These are phyloP conservation scores for Pantherophis alleghaniensis DNA, from an alignment of 2,797 vertebrate species.

Conservation along the genomic window DNA sequence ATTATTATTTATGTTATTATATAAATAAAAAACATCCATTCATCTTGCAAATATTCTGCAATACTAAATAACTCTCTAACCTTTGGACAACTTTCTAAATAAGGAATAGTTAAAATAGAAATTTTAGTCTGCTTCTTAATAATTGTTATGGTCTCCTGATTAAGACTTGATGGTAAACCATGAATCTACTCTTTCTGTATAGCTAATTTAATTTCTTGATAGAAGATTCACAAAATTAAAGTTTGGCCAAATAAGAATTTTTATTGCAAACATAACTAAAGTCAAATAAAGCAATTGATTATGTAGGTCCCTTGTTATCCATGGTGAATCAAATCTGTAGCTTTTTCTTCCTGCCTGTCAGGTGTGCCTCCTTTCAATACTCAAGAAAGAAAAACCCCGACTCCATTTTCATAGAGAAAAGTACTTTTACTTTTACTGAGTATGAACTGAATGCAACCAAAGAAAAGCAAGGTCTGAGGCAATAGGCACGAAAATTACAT, in stretches of 20 bases:
- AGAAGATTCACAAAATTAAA: not conserved
- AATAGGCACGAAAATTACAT: too few species aligned
- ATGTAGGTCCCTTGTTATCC: not conserved
- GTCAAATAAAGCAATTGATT: not conserved
- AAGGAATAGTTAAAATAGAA: not conserved
- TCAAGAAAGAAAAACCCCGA: too few species aligned
- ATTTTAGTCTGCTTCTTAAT: too few species aligned
- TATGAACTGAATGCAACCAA: too few species aligned
- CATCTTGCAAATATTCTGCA: constrained; percentile 48
- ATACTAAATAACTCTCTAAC: constrained; percentile 40
- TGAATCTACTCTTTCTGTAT: not conserved
- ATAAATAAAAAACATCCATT: constrained; percentile 41
- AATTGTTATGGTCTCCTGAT: too few species aligned
- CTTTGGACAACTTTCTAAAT: constrained; percentile 40
- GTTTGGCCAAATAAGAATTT: not conserved
- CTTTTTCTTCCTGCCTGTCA: not conserved
- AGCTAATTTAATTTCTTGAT: not conserved
- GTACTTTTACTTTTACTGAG: too few species aligned
- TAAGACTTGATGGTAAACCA: not conserved
- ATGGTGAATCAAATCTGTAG: not conserved
- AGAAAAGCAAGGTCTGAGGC: too few species aligned
- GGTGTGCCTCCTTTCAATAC: too few species aligned
- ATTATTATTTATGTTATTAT: too few species aligned
- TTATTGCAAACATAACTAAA: not conserved
- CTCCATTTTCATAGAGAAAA: too few species aligned